These are phyloP conservation scores for Lepus timidus DNA, from an alignment of 2,113 vertebrate species.

Conservation along the genomic window DNA sequence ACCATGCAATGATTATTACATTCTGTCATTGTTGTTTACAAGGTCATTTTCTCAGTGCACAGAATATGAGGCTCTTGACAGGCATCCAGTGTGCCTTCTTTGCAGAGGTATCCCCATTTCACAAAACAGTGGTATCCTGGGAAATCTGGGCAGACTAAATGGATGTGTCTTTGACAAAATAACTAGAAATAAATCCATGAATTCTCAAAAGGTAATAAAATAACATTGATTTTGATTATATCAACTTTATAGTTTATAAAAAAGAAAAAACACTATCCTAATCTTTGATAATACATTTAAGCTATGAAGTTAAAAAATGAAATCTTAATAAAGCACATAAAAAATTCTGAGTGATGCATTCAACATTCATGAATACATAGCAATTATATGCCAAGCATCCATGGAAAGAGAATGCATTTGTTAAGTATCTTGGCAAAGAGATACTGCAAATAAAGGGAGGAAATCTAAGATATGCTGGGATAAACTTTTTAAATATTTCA, in stretches of 20 bases:
- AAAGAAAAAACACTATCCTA: not conserved
- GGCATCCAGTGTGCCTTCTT: not conserved
- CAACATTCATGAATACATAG: not conserved
- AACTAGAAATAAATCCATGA: not conserved
- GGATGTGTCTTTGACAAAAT: not conserved
- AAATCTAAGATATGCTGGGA: not conserved
- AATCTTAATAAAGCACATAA: not conserved
- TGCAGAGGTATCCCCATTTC: not conserved
- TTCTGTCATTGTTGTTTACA: not conserved
- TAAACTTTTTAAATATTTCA: not conserved
- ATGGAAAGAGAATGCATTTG: not conserved
- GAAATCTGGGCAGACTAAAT: not conserved
- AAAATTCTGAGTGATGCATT: not conserved
- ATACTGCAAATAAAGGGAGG: not conserved
- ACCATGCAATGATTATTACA: not conserved
- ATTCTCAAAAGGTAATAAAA: not conserved
- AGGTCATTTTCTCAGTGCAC: not conserved
- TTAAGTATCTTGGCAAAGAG: too few species aligned
- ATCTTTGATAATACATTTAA: not conserved
- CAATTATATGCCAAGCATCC: not conserved
- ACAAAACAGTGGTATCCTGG: not conserved
- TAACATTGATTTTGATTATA: not conserved
- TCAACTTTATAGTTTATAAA: not conserved
- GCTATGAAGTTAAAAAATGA: not conserved
- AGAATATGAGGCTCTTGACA: not conserved